Percentiles rank a stretch among this genome's conserved stretches.
These are phyloP conservation scores for Albula glossodonta DNA, from an alignment of 2,113 vertebrate genomes.

Conservation along the genomic window DNA sequence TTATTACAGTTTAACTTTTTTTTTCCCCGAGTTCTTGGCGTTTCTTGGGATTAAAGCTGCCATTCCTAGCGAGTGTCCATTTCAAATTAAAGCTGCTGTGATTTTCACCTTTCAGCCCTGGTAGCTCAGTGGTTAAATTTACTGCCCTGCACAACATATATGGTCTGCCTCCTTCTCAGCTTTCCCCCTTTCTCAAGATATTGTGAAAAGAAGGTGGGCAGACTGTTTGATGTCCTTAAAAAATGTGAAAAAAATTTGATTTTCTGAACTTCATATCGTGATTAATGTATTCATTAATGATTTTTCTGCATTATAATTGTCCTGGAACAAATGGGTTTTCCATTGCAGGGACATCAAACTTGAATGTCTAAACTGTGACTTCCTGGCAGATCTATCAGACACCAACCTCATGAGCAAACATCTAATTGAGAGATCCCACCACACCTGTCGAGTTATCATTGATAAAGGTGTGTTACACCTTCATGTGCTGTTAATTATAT, in stretches of 20 bases:
- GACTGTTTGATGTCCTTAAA: no score
- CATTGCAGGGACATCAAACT: slow-evolving; percentile 68
- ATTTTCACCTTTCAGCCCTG: no score
- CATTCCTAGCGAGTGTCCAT: neutral
- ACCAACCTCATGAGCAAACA: slow-evolving; percentile 77
- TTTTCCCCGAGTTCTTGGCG: neutral
- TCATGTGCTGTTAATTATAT: neutral
- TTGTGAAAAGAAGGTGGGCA: no score
- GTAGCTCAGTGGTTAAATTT: no score
- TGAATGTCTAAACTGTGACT: slow-evolving; percentile 78
- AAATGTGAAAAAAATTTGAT: neutral
- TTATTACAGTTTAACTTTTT: neutral
- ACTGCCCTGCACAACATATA: no score
- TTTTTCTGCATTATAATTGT: neutral
- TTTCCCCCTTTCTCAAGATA: no score
- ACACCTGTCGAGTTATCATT: slow-evolving; percentile 70
- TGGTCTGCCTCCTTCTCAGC: no score
- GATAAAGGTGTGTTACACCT: slow-evolving; percentile 65
- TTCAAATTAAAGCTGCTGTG: neutral
- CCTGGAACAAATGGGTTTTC: neutral
- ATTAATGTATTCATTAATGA: neutral
- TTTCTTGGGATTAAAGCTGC: neutral
- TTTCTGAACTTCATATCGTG: neutral
- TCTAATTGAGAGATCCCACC: slow-evolving; percentile 66
- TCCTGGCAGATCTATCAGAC: slow-evolving; percentile 68